Percentiles rank a stretch among this genome's conserved stretches.
Conservation (phyloP, 1,140 invertebrate genomes). For the Drosophila eugracilis region DNA sequence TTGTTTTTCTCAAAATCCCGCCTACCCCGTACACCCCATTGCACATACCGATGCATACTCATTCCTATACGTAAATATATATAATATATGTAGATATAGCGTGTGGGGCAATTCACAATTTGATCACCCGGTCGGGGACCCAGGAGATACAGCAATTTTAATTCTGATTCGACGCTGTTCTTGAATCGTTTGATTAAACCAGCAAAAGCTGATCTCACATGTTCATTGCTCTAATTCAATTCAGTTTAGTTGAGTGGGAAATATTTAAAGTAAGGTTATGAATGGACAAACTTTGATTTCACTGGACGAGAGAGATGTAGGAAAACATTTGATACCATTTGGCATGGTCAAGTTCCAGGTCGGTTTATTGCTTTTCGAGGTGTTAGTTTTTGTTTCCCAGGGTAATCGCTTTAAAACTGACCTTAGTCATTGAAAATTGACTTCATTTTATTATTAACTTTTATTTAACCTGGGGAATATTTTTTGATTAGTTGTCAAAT, state of each 20-base stretch:
- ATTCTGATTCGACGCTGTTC: slow-evolving; percentile 20
- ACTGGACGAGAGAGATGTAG: slow-evolving; percentile 2
- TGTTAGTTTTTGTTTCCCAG: slow-evolving; percentile 10
- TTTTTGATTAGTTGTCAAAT: slow-evolving; percentile 1
- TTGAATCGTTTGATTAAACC: slow-evolving; percentile 33
- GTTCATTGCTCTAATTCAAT: slow-evolving; percentile 47
- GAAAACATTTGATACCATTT: background rate
- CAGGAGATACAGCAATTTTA: slow-evolving; percentile 31
- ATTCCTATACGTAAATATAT: slow-evolving; percentile 16
- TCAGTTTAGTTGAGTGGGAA: slow-evolving; percentile 24
- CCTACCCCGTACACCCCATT: slow-evolving; percentile 1
- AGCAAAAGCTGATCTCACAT: slow-evolving; percentile 30
- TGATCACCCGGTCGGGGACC: slow-evolving; percentile 20
- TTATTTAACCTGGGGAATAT: background rate
- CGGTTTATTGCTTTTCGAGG: slow-evolving; percentile 7
- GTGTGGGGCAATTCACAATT: slow-evolving; percentile 23
- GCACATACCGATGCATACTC: background rate
- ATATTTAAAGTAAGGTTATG: slow-evolving; percentile 41
- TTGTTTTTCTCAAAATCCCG: slow-evolving; percentile 19
- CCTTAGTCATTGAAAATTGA: slow-evolving; percentile 23
- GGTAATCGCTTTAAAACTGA: slow-evolving; percentile 12
- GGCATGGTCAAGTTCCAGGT: slow-evolving; percentile 32
- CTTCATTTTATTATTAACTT: slow-evolving; percentile 6
- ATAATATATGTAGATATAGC: slow-evolving; percentile 14
- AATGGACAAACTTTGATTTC: slow-evolving; percentile 35